Percentiles rank a stretch among this genome's conserved stretches.
These are phyloP conservation scores for Chloroceryle amazona DNA, from an alignment of 2,797 vertebrate species.

Conservation along the genomic window DNA sequence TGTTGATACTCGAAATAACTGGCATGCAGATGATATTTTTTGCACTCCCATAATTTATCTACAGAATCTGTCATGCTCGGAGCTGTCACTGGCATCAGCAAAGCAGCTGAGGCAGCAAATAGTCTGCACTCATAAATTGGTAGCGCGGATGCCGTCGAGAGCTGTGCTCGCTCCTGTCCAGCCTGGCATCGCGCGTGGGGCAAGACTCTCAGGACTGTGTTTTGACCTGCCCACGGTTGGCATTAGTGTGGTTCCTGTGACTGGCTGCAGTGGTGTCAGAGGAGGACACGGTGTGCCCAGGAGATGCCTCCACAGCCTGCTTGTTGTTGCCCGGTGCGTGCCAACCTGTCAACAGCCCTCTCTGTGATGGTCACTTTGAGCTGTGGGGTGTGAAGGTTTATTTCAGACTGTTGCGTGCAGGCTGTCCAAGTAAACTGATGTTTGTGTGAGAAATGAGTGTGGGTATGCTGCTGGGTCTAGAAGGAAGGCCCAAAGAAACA, in stretches of 20 bases:
- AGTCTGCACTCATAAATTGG: background rate
- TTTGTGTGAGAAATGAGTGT: background rate
- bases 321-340: background rate
- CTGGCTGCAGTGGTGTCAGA: background rate
- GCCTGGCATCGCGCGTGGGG: fast-evolving
- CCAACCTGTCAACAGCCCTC: background rate
- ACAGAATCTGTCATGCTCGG: background rate
- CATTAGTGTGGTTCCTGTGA: fast-evolving
- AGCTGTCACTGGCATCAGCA: background rate
- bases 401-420: background rate
- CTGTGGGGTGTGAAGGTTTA: too few relatives aligned
- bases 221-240: background rate
- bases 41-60: constrained; percentile 44
- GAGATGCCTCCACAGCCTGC: background rate
- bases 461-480: background rate
- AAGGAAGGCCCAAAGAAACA: too few relatives aligned
- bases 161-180: background rate
- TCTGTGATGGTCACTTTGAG: background rate
- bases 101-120: background rate
- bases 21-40: background rate
- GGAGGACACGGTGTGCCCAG: fast-evolving
- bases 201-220: fast-evolving
- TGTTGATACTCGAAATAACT: background rate
- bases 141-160: background rate
- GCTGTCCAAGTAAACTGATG: background rate